Evolutionary conservation across 2,113 vertebrate genomes (phyloP).

Genomic region (Actenoides hombroni): DNA sequence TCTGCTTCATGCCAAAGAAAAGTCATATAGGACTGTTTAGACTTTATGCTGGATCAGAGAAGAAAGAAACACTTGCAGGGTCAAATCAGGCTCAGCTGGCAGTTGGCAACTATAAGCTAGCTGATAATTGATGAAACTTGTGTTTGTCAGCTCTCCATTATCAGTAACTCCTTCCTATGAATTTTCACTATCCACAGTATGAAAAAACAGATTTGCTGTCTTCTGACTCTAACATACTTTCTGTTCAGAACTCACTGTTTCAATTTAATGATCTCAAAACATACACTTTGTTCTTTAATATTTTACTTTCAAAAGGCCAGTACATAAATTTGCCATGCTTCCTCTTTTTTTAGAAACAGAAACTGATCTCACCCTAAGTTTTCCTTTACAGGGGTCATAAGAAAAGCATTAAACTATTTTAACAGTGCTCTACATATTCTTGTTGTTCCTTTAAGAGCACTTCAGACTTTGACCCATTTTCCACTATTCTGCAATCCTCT

Average conservation of each 20-base stretch:
- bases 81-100: neutral
- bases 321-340: neutral
- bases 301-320: neutral
- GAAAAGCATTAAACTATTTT: neutral
- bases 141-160: neutral
- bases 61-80: neutral
- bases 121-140: neutral
- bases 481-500: neutral
- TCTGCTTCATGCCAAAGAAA: neutral
- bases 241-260: neutral
- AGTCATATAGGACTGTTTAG: neutral
- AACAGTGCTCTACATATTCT: neutral
- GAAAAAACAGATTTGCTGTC: neutral
- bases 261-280: neutral
- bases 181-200: neutral
- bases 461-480: neutral
- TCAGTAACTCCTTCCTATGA: neutral
- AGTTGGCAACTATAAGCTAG: neutral
- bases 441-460: neutral
- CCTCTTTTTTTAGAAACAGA: neutral
- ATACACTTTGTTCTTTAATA: neutral
- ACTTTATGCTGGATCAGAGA: neutral
- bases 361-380: neutral
- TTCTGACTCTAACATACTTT: neutral
- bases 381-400: neutral